These are phyloP conservation scores for Microcebus murinus DNA, from an alignment of 2,113 vertebrate genomes.

Conservation along the genomic window DNA sequence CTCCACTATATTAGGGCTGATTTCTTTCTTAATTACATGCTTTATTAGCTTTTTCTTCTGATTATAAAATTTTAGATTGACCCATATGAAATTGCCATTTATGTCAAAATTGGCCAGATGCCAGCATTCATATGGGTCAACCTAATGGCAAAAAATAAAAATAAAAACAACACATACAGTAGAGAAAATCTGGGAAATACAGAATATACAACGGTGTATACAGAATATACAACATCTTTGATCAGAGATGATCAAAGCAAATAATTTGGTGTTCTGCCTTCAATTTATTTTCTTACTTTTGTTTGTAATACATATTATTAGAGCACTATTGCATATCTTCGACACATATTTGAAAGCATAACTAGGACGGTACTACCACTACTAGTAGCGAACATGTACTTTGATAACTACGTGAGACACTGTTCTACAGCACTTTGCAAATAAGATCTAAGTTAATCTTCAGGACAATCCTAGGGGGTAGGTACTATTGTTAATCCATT, in stretches of 20 bases:
- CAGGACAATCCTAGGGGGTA: background rate
- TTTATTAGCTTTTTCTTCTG: background rate
- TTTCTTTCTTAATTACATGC: background rate
- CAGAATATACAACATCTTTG: too few relatives aligned
- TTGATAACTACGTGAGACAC: background rate
- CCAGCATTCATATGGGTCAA: background rate
- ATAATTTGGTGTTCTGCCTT: background rate
- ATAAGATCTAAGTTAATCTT: background rate
- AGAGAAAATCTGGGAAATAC: background rate
- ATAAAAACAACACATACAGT: background rate
- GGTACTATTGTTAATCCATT: background rate
- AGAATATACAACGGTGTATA: background rate
- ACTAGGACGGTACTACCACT: background rate
- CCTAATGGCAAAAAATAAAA: background rate
- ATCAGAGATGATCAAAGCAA: background rate
- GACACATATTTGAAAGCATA: background rate
- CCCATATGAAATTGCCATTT: background rate
- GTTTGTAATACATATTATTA: background rate
- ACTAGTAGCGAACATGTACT: background rate
- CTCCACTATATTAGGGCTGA: background rate
- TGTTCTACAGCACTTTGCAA: background rate
- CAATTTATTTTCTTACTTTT: background rate
- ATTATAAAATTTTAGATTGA: background rate
- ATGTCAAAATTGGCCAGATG: background rate
- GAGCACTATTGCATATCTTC: background rate